A percentile compares a stretch with the other conserved stretches of the same genome.
Conservation (phyloP, 2,113 vertebrate species). For the Circaetus gallicus region DNA sequence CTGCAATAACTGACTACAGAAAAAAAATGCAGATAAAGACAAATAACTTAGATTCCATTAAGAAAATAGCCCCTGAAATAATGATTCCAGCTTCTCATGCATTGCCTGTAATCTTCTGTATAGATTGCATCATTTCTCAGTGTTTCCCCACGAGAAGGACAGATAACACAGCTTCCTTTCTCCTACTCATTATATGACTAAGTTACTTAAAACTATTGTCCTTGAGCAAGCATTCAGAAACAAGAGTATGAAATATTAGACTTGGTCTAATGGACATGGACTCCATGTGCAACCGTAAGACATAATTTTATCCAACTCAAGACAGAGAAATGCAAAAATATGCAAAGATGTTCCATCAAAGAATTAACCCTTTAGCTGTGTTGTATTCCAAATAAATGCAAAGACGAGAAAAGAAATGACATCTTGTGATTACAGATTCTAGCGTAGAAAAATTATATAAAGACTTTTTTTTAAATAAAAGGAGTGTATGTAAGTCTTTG, state of each 20-base stretch:
- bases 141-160: background rate
- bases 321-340: background rate
- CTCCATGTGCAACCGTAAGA: background rate
- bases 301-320: background rate
- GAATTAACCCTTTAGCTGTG: background rate
- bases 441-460: background rate
- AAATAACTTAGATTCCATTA: background rate
- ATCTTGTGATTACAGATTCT: background rate
- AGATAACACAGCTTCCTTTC: background rate
- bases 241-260: background rate
- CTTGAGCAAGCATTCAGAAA: background rate
- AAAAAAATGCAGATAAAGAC: background rate
- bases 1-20: background rate
- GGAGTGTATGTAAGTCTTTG: background rate
- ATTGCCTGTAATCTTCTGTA: background rate
- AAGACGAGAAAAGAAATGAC: conserved; percentile 13
- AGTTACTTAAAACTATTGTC: background rate
- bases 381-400: background rate
- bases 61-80: background rate
- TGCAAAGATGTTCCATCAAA: background rate
- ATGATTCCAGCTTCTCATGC: background rate
- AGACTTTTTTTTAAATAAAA: background rate
- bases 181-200: background rate
- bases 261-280: background rate
- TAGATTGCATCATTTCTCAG: background rate